phyloP scores from a whole-genome alignment of 2,113 vertebrate genomes.

The Corydoras sp. region DNA sequence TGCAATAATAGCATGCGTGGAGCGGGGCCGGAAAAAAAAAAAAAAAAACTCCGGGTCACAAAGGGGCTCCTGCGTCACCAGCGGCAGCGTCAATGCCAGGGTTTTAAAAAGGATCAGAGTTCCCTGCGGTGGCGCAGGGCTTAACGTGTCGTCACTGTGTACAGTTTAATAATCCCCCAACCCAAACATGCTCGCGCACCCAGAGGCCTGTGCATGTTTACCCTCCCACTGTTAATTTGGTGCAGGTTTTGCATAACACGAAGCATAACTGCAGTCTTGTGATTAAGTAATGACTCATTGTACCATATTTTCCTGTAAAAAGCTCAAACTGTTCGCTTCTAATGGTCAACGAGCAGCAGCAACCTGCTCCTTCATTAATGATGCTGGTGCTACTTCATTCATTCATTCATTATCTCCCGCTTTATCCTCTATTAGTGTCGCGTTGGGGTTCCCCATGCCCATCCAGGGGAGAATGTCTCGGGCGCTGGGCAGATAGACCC shows the following conservation, averaged over 20 bases:
- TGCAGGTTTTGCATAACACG: slow-evolving; percentile 2
- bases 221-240: not conserved
- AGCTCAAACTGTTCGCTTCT: not conserved
- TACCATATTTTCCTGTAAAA: not conserved
- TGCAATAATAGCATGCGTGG: slow-evolving; percentile 22
- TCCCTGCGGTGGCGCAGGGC: slow-evolving; percentile 34
- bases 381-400: too few species aligned
- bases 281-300: not conserved
- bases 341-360: too few species aligned
- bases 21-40: slow-evolving; percentile 14
- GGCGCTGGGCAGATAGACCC: too few species aligned
- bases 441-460: too few species aligned
- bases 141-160: slow-evolving; percentile 34
- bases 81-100: slow-evolving; percentile 26
- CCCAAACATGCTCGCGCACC: slow-evolving; percentile 16
- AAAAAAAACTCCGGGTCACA: slow-evolving; percentile 22
- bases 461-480: too few species aligned
- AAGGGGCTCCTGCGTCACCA: slow-evolving; percentile 37
- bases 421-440: too few species aligned
- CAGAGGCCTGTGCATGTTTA: slow-evolving; percentile 3
- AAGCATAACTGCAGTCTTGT: not conserved
- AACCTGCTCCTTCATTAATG: too few species aligned
- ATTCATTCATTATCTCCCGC: too few species aligned
- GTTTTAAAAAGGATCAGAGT: slow-evolving; percentile 43
- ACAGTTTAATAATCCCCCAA: slow-evolving; percentile 38